A percentile compares a stretch with the other conserved stretches of the same genome.
phyloP scores from a whole-genome alignment of 1,140 invertebrate genomes.

The Tetragonula clypearis region DNA sequence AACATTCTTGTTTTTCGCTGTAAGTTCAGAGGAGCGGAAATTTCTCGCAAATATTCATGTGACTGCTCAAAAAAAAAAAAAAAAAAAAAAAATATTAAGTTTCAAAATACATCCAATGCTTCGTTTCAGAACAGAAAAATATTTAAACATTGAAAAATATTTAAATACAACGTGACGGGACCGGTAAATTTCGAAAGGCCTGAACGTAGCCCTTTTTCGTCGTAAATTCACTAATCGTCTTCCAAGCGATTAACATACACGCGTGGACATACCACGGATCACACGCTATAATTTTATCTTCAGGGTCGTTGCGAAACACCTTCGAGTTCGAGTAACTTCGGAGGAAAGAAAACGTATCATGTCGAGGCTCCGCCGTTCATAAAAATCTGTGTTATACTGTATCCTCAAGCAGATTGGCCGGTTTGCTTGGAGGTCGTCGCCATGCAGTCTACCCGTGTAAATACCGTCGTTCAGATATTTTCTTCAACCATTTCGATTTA shows the following conservation, averaged over 20 bases:
- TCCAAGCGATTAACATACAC: not conserved
- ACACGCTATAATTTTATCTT: not conserved
- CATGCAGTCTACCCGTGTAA: slow-evolving; percentile 45
- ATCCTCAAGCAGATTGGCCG: slow-evolving; percentile 44
- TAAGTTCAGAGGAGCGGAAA: too few species aligned
- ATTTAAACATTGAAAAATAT: not conserved
- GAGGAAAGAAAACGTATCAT: slow-evolving; percentile 20
- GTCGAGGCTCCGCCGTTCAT: slow-evolving; percentile 12
- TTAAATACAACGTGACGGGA: not conserved
- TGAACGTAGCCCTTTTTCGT: not conserved
- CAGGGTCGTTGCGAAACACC: not conserved
- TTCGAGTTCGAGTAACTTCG: not conserved
- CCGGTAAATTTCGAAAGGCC: not conserved
- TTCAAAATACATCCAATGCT: not conserved
- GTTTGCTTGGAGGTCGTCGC: slow-evolving; percentile 55
- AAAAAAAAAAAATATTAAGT: too few species aligned
- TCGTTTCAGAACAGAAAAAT: not conserved
- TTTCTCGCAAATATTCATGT: too few species aligned
- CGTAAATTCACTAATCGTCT: slow-evolving; percentile 4
- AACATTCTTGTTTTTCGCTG: too few species aligned
- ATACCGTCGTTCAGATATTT: slow-evolving; percentile 24
- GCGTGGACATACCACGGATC: not conserved
- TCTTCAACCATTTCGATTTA: slow-evolving; percentile 23
- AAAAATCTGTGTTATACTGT: slow-evolving; percentile 29
- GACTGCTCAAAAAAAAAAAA: not conserved